These are phyloP conservation scores for Alca torda DNA, from an alignment of 2,797 vertebrate species.

Conservation along the genomic window DNA sequence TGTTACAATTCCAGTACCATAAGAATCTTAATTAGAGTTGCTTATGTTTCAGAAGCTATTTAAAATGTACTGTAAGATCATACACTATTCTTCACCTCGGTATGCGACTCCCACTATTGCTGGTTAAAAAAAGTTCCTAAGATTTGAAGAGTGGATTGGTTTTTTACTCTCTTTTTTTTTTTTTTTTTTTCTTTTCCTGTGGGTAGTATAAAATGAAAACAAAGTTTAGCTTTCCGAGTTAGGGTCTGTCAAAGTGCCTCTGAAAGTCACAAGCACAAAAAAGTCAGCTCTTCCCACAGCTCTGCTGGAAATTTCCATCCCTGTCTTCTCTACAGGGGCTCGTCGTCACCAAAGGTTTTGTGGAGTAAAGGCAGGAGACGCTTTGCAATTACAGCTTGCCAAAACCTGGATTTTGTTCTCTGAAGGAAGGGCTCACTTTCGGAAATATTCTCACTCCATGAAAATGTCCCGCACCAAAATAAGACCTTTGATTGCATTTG, in stretches of 20 bases:
- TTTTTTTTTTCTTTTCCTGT: not conserved
- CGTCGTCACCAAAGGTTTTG: not conserved
- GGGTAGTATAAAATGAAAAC: not conserved
- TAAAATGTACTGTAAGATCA: conserved; percentile 4
- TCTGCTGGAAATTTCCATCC: conserved; percentile 21
- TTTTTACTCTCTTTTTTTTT: not conserved
- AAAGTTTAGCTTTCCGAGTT: not conserved
- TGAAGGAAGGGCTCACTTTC: not conserved
- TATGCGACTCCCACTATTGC: not conserved
- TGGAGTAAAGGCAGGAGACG: not conserved
- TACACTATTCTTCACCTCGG: not conserved
- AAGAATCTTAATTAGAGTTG: conserved; percentile 49
- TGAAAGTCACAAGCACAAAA: not conserved
- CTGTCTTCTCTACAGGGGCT: not conserved
- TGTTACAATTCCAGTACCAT: not conserved
- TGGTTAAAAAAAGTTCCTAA: not conserved
- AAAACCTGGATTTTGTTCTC: not conserved
- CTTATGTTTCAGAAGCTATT: conserved; percentile 25
- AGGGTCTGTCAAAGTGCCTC: conserved; percentile 15
- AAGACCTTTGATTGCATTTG: not conserved
- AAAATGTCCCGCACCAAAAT: not conserved
- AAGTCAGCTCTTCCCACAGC: not conserved
- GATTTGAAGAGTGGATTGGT: not conserved
- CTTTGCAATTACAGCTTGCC: not conserved
- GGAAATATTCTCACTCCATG: not conserved